phyloP scores from a whole-genome alignment of 2,113 vertebrate species.

The Cnemophilus loriae region DNA sequence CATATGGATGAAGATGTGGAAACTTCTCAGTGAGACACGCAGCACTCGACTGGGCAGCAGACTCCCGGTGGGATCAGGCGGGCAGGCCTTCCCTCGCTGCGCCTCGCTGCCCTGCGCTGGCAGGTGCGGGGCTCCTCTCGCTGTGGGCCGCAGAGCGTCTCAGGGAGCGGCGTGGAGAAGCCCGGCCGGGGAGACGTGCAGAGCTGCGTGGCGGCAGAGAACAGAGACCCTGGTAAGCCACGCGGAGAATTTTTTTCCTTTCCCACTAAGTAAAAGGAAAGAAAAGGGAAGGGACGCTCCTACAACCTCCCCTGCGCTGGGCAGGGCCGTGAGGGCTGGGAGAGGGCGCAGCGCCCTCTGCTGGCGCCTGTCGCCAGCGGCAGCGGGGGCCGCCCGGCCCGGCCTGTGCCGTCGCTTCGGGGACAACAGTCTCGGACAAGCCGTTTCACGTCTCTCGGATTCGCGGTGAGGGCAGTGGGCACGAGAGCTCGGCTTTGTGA shows the following conservation, averaged over 20 bases:
- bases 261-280: background rate
- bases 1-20: background rate
- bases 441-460: accelerated
- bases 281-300: background rate
- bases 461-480: accelerated
- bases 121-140: accelerated
- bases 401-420: accelerated
- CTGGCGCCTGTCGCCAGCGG: background rate
- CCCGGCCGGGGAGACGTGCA: accelerated
- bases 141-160: accelerated
- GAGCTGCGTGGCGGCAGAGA: background rate
- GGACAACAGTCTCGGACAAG: accelerated
- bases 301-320: accelerated
- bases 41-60: accelerated
- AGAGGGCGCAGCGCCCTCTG: background rate
- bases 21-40: accelerated
- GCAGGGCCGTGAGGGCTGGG: background rate
- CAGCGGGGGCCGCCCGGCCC: background rate
- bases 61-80: accelerated
- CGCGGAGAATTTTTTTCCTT: accelerated
- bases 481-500: background rate
- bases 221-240: background rate
- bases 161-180: accelerated
- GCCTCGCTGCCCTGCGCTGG: accelerated
- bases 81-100: accelerated